Base-by-base conservation (phyloP, 2,888 invertebrate genomes). In the Nebria brevicollis region DNA sequence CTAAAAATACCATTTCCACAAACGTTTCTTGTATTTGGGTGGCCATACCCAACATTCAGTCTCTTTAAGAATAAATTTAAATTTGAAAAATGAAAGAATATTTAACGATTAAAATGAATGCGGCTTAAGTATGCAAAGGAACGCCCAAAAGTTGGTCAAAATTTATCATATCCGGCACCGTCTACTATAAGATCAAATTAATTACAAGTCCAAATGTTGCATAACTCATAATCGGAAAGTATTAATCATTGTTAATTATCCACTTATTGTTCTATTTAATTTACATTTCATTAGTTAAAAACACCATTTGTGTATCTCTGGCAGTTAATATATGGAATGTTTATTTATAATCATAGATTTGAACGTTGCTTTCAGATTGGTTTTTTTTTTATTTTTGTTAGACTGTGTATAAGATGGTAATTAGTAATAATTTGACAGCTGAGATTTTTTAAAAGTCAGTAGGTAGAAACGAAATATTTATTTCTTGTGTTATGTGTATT, bases 221-320 rank as follows among this genome's bases (percentile, higher is more conserved):
- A 77, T 77, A 77, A 77, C 77, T 77, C 77, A 77, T 77, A 72
- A 43, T 77, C 66, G 42, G 77, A 77, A 77, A 72, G 65, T 77
- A 77, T 77, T 77, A 77, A 77, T 77, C 77, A 77, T 77, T 11
- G 34, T 20, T 77, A 77, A 77, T 77, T 77, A 77, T 77, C 66
- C 66, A 43, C 34, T 77, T 77, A 77, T 77, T 77, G 77, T 77
- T 77, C 70, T 72, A 77, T 77, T 77, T 77, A 54, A 77, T 77
- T 77, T 77, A 77, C 77, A 77, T 77, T 77, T 77, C 72, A 77
- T 77, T 77, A 77, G 70, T 66, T 66, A 77, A 77, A 77, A 77
- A 77, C 68, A 70, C 70, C 77, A 77, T 76, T 76, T 76, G 76
- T 68, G 68, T 76, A 66, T 68, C 68, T 76, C 70, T 77, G 70